phyloP scores from a whole-genome alignment of 2,797 vertebrate genomes.

The Scarus forsteni region DNA sequence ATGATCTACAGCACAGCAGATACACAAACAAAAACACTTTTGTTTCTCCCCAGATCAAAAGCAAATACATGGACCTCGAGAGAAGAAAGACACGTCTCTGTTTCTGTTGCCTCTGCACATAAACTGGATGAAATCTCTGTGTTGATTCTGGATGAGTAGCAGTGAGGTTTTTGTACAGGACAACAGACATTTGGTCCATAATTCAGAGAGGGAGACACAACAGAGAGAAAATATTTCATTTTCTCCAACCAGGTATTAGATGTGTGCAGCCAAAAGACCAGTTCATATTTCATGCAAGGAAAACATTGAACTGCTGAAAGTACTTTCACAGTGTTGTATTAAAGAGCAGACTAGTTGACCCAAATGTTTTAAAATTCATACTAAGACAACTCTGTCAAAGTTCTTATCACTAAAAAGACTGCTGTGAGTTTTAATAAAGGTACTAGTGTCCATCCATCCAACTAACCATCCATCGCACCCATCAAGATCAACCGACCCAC shows the following conservation, averaged over 20 bases:
- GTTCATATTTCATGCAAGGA: constrained; percentile 12
- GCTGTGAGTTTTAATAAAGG: too few relatives aligned
- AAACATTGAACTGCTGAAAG: constrained; percentile 4
- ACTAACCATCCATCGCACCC: too few relatives aligned
- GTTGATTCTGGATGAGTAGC: constrained; percentile 66
- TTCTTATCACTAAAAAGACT: too few relatives aligned
- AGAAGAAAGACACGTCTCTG: constrained; percentile 60
- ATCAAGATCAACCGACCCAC: too few relatives aligned
- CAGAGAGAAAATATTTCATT: constrained; percentile 15
- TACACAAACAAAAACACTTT: constrained; percentile 60
- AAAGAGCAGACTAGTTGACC: background rate
- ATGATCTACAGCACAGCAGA: constrained; percentile 29
- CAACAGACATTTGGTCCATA: constrained; percentile 42
- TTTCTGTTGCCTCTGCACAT: constrained; percentile 45
- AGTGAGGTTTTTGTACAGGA: constrained; percentile 32
- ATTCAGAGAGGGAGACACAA: constrained; percentile 19
- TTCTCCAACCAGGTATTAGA: constrained; percentile 1
- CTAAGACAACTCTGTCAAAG: too few relatives aligned
- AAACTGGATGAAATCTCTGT: constrained; percentile 42
- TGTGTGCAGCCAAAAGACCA: constrained; percentile 3
- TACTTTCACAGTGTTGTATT: constrained; percentile 7
- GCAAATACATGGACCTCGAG: constrained; percentile 32
- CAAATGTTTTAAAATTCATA: too few relatives aligned
- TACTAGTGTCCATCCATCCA: too few relatives aligned
- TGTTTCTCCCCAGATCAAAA: constrained; percentile 42